These are phyloP conservation scores for Ctenosaura bakeri DNA, from an alignment of 2,797 vertebrate species.

Conservation along the genomic window DNA sequence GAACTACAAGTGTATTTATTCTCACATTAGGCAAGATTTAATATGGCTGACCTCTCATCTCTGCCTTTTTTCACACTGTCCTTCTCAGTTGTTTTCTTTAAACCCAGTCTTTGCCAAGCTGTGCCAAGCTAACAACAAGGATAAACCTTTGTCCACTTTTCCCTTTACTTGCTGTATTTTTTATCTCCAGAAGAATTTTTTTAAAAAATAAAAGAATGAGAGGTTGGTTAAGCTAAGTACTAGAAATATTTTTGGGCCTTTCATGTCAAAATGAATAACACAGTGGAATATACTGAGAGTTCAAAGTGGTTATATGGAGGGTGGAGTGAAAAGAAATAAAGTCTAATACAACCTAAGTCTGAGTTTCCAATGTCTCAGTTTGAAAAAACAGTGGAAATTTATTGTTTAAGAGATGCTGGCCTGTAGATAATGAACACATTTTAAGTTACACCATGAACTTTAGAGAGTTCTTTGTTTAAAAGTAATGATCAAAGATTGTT, in stretches of 20 bases:
- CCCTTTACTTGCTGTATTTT: neutral
- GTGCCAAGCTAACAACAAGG: neutral
- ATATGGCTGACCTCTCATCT: neutral
- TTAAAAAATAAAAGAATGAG: neutral
- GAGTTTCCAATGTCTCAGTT: neutral
- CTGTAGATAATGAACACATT: neutral
- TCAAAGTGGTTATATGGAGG: neutral
- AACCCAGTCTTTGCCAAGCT: neutral
- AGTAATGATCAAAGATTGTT: neutral
- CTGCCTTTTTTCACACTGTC: constrained; percentile 10
- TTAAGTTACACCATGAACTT: neutral
- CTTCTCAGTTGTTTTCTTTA: constrained; percentile 6
- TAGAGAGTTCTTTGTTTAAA: neutral
- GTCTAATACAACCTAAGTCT: neutral
- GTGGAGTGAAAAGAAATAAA: neutral
- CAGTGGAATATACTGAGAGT: neutral
- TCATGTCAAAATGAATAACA: neutral
- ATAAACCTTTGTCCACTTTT: neutral
- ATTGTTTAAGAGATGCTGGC: neutral
- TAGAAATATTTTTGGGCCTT: neutral
- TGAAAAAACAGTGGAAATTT: neutral
- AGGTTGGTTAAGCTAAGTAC: neutral
- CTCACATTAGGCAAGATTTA: neutral
- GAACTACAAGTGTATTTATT: neutral
- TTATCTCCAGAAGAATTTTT: neutral